A percentile compares a stretch with the other conserved stretches of the same genome.
phyloP scores from a whole-genome alignment of 2,797 vertebrate species.

The Cephalopachus bancanus region DNA sequence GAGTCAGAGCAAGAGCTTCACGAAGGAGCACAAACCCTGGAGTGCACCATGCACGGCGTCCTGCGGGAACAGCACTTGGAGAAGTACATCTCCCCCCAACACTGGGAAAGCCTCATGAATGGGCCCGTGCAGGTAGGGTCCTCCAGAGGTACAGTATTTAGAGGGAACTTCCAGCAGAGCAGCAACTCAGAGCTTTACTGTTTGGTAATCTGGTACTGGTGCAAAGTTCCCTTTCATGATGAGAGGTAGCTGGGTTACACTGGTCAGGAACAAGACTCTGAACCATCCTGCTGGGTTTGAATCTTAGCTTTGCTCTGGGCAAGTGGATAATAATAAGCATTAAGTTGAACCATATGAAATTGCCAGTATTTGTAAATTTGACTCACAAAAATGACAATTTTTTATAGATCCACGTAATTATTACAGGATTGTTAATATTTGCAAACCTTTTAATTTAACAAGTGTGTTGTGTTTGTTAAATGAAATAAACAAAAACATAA shows the following conservation, averaged over 20 bases:
- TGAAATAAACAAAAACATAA: slow-evolving; percentile 31
- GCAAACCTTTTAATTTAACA: neutral
- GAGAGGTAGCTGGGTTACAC: neutral
- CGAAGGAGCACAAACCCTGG: slow-evolving; percentile 84
- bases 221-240: neutral
- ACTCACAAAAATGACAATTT: slow-evolving; percentile 49
- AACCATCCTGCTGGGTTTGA: neutral
- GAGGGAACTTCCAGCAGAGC: neutral
- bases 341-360: slow-evolving; percentile 36
- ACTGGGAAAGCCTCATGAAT: slow-evolving; percentile 91
- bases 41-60: slow-evolving; percentile 90
- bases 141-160: neutral
- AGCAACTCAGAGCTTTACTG: neutral
- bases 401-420: neutral
- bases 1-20: slow-evolving; percentile 85
- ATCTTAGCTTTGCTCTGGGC: neutral
- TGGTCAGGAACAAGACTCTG: slow-evolving; percentile 20
- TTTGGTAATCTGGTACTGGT: neutral
- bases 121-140: slow-evolving; percentile 75
- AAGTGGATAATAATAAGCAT: neutral
- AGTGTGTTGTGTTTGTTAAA: neutral
- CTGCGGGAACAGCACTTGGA: slow-evolving; percentile 90
- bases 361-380: slow-evolving; percentile 36
- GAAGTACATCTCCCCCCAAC: slow-evolving; percentile 87
- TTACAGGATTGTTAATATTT: neutral